phyloP scores from a whole-genome alignment of 2,113 vertebrate species.

The Dicrurus megarhynchus region DNA sequence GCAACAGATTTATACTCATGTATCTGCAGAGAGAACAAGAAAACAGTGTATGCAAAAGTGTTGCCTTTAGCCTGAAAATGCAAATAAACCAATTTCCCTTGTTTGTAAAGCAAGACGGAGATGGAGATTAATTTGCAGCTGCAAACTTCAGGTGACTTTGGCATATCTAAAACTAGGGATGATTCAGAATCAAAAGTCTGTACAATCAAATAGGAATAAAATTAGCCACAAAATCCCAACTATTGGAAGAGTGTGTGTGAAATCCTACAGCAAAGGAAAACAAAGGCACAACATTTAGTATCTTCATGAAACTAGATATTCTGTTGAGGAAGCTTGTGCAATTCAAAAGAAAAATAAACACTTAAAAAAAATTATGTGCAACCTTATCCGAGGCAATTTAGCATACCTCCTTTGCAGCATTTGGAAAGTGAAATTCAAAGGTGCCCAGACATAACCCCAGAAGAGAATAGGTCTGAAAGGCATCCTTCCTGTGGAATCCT shows the following conservation, averaged over 20 bases:
- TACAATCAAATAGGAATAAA: not conserved
- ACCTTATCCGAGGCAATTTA: not conserved
- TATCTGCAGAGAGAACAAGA: not conserved
- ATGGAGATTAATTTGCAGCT: not conserved
- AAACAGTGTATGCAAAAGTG: not conserved
- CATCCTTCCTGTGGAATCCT: not conserved
- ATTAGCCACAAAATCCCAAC: not conserved
- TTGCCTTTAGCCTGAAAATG: not conserved
- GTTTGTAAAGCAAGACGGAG: not conserved
- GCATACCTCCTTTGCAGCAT: not conserved
- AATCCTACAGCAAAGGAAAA: not conserved
- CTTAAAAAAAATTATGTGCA: not conserved
- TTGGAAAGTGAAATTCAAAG: not conserved
- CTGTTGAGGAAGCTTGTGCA: not conserved
- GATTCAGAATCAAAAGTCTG: not conserved
- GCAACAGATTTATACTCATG: not conserved
- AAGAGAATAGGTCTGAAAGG: not conserved
- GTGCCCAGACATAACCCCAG: not conserved
- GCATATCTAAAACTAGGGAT: not conserved
- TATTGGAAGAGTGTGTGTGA: not conserved
- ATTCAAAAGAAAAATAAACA: not conserved
- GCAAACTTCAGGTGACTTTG: not conserved
- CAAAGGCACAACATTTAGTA: not conserved
- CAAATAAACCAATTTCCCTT: conserved; percentile 16
- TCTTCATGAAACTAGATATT: not conserved